Evolutionary conservation across 53 echinoderm and acorn worm genomes (phyloP).

Genomic region (Henricia sp.): DNA sequence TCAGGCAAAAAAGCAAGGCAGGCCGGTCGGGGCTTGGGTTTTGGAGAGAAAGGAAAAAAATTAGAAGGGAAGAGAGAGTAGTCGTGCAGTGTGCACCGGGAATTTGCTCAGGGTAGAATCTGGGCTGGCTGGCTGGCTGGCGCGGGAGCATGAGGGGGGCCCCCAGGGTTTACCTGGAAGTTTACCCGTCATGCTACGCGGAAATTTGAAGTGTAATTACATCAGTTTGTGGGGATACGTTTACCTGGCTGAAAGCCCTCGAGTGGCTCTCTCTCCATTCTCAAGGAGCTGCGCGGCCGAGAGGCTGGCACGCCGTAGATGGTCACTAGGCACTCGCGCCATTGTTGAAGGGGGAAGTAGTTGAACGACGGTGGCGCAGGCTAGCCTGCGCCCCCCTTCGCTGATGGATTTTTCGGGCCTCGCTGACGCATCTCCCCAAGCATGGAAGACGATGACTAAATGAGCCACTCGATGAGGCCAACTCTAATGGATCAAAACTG

Average conservation of each 20-base stretch:
- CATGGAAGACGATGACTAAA: conserved; percentile 63
- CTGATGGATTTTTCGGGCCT: conserved; percentile 44
- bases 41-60: too few species aligned
- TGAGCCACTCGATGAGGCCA: conserved; percentile 59
- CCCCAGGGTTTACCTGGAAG: conserved; percentile 58
- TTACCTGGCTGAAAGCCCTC: conserved; percentile 93
- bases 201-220: conserved; percentile 92
- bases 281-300: conserved; percentile 76
- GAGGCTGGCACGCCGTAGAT: conserved; percentile 56
- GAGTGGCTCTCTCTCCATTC: conserved; percentile 75
- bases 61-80: too few species aligned
- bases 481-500: conserved; percentile 60
- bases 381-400: conserved; percentile 35
- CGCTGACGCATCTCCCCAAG: conserved; percentile 60
- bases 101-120: not conserved
- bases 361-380: conserved; percentile 43
- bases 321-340: conserved; percentile 65
- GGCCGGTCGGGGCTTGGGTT: too few species aligned
- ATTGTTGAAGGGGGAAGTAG: conserved; percentile 78
- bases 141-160: not conserved
- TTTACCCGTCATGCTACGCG: conserved; percentile 82
- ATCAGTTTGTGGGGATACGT: conserved; percentile 91
- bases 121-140: not conserved
- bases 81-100: not conserved
- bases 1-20: too few species aligned